phyloP scores from a whole-genome alignment of 2,797 vertebrate genomes.

The Crenichthys baileyi region DNA sequence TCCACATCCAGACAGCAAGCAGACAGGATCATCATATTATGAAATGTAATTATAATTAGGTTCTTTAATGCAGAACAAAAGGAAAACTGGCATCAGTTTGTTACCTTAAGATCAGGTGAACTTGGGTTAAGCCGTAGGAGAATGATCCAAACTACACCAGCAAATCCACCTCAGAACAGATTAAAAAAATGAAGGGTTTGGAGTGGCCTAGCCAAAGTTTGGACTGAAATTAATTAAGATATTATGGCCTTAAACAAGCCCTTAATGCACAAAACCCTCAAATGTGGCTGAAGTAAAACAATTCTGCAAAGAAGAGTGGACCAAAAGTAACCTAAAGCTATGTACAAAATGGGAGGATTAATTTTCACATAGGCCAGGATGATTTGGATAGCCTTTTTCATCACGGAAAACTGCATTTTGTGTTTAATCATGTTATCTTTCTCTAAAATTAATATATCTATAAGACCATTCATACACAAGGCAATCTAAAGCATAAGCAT shows the following conservation, averaged over 20 bases:
- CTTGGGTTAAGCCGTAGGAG: neutral
- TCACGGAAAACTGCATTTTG: no score
- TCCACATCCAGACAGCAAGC: neutral
- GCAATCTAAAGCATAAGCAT: no score
- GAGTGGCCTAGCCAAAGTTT: neutral
- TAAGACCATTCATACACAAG: no score
- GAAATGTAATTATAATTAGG: neutral
- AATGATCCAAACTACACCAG: neutral
- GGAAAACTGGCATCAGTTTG: neutral
- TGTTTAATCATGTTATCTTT: no score
- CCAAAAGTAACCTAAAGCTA: neutral
- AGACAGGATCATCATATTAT: neutral
- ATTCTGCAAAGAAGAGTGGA: neutral
- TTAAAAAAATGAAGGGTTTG: no score
- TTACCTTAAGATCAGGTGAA: neutral
- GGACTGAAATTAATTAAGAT: neutral
- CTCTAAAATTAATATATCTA: no score
- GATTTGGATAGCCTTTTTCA: no score
- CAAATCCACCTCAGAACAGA: neutral
- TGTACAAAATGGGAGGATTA: no score
- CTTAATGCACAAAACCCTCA: neutral
- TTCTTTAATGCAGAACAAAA: neutral
- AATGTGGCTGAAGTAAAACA: neutral
- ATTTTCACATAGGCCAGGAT: no score
- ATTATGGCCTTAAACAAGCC: neutral